These are phyloP conservation scores for Cephalopachus bancanus DNA, from an alignment of 2,797 vertebrate genomes.

Conservation along the genomic window DNA sequence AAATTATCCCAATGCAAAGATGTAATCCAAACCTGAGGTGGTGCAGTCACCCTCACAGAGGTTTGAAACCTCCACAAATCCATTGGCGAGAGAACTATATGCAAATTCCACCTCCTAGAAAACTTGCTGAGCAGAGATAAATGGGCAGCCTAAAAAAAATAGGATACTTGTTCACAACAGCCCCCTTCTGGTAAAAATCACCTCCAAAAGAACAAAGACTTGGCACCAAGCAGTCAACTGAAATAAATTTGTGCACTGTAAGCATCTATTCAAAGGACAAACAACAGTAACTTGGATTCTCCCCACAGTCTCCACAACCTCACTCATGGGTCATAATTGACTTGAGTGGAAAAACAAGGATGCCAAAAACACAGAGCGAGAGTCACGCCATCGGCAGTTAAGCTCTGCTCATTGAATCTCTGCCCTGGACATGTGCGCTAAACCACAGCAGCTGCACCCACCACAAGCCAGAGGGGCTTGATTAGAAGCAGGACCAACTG, in stretches of 20 bases:
- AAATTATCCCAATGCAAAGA: constrained; percentile 46
- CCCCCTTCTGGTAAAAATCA: neutral
- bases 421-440: constrained; percentile 5
- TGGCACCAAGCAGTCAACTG: neutral
- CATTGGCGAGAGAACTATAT: neutral
- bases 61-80: neutral
- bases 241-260: neutral
- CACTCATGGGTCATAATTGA: neutral
- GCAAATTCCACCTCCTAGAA: neutral
- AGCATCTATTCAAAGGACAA: constrained; percentile 7
- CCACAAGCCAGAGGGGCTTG: constrained; percentile 29
- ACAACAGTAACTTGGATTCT: neutral
- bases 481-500: constrained; percentile 7
- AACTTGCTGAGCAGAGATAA: neutral
- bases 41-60: neutral
- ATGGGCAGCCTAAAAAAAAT: neutral
- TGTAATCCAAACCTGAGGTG: neutral
- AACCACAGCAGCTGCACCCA: constrained; percentile 54
- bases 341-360: constrained; percentile 38
- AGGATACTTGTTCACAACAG: neutral
- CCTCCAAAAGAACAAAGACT: neutral
- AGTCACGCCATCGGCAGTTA: constrained; percentile 41
- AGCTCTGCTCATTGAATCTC: constrained; percentile 23
- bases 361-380: constrained; percentile 34
- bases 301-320: neutral